Base-by-base conservation (phyloP, 2,113 vertebrate species). In the Panthera leo region DNA sequence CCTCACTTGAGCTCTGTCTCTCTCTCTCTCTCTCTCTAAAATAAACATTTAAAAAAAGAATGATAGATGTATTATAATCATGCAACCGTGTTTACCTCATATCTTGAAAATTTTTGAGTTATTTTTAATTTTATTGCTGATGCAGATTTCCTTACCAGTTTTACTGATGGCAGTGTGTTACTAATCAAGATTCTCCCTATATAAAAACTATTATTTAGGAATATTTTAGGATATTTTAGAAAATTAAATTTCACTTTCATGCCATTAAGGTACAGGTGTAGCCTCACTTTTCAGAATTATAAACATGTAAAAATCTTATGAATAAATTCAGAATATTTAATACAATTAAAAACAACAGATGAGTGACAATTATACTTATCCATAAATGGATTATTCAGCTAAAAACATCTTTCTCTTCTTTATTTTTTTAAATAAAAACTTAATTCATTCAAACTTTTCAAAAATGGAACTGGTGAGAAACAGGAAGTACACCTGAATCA, bases 311-410 rank as follows among this genome's bases (percentile, higher is more conserved):
- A 96, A 88, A 42, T 90, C 7, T 84, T 89, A 21, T 76, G 8
- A 68, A 90, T 63, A 91, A 86, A 70, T 58, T 97, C 15, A 76
- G 53, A 91, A 89, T 95, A 55, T 39, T 91, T 45, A 51, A 82
- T 51, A 15, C 1, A 67, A 55, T 86, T 91, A 58, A 53, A 63
- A 25, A 36, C 7, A 93, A 67, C 14, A 85, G 14, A 18, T 78
- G 84, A 80, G 42, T n/a, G 1, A 63, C 73, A 67, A 73, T 42
- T 91, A 13, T 67, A 27, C 5, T 42, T 93, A 80, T 42, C 19
- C 29, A 93, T 83, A 13, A 53, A 91, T 73, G 19, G 15, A 85
- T 92, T 16, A 76, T 87, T 27, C 45, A 90, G 15, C 14, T 68
- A 95, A 68, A 9, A 71, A 45, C 2, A 85, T 36, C 7, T 51